Base-by-base conservation (phyloP, 1,140 invertebrate species). In the Diachasma alloeum region DNA sequence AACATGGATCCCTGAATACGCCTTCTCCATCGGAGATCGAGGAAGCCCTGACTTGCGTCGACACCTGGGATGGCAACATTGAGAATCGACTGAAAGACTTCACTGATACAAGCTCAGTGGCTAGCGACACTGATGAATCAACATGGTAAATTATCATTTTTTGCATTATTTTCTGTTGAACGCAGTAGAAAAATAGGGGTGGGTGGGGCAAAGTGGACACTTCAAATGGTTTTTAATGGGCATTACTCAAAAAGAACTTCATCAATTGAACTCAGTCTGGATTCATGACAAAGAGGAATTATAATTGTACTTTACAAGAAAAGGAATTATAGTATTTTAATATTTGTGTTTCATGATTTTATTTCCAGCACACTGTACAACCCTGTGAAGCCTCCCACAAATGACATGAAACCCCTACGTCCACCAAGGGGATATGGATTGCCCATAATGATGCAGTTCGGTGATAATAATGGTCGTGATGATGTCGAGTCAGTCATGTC, bases 21-120 rank as follows among this genome's bases (percentile, higher is more conserved):
- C 73, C 17, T 37, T 53, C 6, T 15, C 37, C 42, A 72, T 76
- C 77, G 4, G 67, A 78, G 1, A 26, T 53, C 19, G 77, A 79
- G 17, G 74, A 26, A 26, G 31, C 77, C 17, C 59, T 80, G 44
- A 24, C 22, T 39, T 71, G 36, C 15, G 70, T 75, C 31, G 82
- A 84, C 63, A 69, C 53, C 42, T 85, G 83, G 83, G 81, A 84
- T 67, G 31, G 44, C 48, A 69, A 74, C 6, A 11, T 42, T 5
- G 42, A 46, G 4, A 9, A 71, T 26, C 17, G 42, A 24, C 26
- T 72, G 69, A 44, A 31, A 17, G 46, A 37, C 17, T 72, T 72
- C 15, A 71, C 39, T 37, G 46, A 56, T 13, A 37, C 46, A n/a
- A 31, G n/a, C 17, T 37, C 48, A 26, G 37, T 66, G 11, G 15